Evolutionary conservation across 2,113 vertebrate genomes (phyloP), one percentile per base, ranked within the genome.

Genomic region (Strigops habroptila): DNA sequence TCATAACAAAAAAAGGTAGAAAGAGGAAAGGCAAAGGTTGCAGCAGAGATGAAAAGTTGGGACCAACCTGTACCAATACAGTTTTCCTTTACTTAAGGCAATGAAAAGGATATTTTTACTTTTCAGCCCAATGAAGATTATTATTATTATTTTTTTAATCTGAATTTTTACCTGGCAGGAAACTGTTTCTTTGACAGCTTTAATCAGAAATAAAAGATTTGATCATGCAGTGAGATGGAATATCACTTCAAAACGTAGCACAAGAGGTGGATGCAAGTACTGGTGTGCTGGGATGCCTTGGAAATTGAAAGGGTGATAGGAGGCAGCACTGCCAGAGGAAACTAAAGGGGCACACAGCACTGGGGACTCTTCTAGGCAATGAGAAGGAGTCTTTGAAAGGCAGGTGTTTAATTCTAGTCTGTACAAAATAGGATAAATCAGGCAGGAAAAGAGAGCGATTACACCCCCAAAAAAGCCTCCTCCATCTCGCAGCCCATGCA

Each of bases 201-300:
- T 84, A 82, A 93, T 76, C 52, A 86, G 65, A 78, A 97, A 78
- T 82, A 90, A 89, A 89, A 79, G 69, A 85, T 65, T 6, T 85
- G 77, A 52, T 84, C 74, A 48, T 4, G 52, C 91, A 79, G 69
- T 44, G 91, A 89, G 62, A 18, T 24, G 65, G 73, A 86, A 68
- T 71, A 81, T 59, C 62, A 52, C 82, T 68, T 93, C 82, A 89
- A 73, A 94, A 73, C 52, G 17, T 0, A 1, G 60, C 17, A 68
- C 44, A 35, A 67, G 65, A 75, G 74, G 63, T n/a, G 63, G 81
- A 30, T 24, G 67, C 52, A 25, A 27, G 82, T 21, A 15, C 60
- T 2, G 0, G 31, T 43, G 68, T 15, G 68, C 67, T 1, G 6
- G 33, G 70, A 79, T 35, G 55, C 63, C 16, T 28, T 46, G 77